These are phyloP conservation scores for Isichthys henryi DNA, from an alignment of 2,113 vertebrate species.

Conservation along the genomic window DNA sequence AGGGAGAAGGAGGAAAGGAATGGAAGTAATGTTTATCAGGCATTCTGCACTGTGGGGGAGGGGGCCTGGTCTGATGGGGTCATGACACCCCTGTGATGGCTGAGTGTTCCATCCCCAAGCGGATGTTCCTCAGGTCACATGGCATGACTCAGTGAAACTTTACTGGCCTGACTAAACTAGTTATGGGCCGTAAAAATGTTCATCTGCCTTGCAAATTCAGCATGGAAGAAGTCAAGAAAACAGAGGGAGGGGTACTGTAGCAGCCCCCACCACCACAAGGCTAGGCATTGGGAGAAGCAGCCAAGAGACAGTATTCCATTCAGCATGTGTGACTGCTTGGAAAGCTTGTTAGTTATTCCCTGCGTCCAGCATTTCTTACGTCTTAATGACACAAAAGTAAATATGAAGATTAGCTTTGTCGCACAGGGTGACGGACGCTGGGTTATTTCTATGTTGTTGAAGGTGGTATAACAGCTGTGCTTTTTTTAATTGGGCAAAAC, in stretches of 20 bases:
- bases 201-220: neutral
- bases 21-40: no score
- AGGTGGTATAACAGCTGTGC: neutral
- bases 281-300: neutral
- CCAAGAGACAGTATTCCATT: neutral
- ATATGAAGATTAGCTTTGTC: neutral
- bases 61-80: neutral
- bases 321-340: neutral
- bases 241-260: neutral
- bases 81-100: neutral
- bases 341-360: neutral
- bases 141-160: neutral
- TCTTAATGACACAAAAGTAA: no score
- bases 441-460: neutral
- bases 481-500: neutral
- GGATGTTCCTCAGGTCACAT: neutral
- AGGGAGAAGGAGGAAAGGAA: neutral
- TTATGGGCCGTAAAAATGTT: neutral
- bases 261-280: neutral
- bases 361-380: neutral
- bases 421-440: neutral
- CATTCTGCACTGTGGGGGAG: neutral
- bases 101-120: no score
- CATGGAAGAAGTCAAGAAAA: neutral
- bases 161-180: neutral